Evolutionary conservation across 92 coral and sea anemone species (phyloP), one percentile per base, ranked within the genome.

Genomic region (Siderastrea radians): DNA sequence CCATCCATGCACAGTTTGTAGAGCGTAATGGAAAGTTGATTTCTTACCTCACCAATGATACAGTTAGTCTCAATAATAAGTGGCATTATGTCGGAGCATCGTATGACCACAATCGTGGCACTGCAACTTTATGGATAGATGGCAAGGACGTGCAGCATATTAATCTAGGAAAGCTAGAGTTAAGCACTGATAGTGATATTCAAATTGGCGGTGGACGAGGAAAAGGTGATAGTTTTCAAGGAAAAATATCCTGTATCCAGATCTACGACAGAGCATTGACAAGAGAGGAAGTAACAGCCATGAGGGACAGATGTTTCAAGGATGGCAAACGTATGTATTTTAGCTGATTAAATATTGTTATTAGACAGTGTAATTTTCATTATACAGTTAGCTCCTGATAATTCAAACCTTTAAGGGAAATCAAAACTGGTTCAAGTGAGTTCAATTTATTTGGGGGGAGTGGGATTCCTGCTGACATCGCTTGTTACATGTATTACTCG

Each of bases 31-130:
- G 93, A 61, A 26, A 16, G 7, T 81, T 71, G 4, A 68, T 74
- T 74, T 44, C 67, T 0, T 67, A 70, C 46, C 84, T 89, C 4
- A 86, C 82, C 64, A 91, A 83, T 26, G 67, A 91, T 81, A 69
- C 80, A 72, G 58, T 85, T 4, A 74, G 68, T 52, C 83, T 93
- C 12, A 77, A 79, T 5, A 81, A 78, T 26, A 69, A 83, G 16
- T 95, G 98, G 98, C 93, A 84, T 45, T 93, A 83, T 57, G 91
- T 93, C 17, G 98, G 98, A 3, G 65, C 87, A 6, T 88, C 96
- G 5, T 95, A 86, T 59, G 71, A 93, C 75, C 78, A 84, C 68
- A 77, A 78, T 44, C 71, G 87, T 19, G 92, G 93, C 3, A 78
- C 68, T n/a, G 96, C 93, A 16, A 92, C 57, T 59, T 83, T 95